These are phyloP conservation scores for Slavum lentiscoides DNA, from an alignment of 2,888 invertebrate genomes.

Conservation along the genomic window DNA sequence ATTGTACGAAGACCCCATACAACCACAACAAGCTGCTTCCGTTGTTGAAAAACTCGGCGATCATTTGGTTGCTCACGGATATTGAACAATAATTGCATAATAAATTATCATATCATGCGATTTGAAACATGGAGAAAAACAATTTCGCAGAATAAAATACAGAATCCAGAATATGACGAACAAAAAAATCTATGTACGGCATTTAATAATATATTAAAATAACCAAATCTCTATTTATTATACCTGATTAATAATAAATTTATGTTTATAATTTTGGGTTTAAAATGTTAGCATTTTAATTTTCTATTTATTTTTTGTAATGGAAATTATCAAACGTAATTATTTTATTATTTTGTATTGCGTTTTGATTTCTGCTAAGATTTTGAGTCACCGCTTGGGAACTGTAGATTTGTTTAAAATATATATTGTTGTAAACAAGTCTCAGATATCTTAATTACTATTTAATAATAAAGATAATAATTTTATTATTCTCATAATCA, in stretches of 20 bases:
- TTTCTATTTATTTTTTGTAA: conserved; percentile 49
- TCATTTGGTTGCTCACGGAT: conserved; percentile 95
- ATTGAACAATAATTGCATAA: conserved; percentile 64
- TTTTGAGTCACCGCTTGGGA: conserved; percentile 45
- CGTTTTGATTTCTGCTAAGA: conserved; percentile 33
- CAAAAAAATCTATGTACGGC: conserved; percentile 23
- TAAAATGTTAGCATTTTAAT: conserved; percentile 35
- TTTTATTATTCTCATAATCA: conserved; percentile 6
- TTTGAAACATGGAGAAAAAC: conserved; percentile 16
- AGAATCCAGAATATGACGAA: conserved; percentile 36
- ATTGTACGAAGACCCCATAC: conserved; percentile 93
- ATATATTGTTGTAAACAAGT: conserved; percentile 30
- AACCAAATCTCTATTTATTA: conserved; percentile 35
- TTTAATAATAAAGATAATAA: conserved; percentile 14
- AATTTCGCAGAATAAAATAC: conserved; percentile 10
- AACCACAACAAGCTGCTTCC: conserved; percentile 94
- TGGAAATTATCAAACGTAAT: conserved; percentile 24
- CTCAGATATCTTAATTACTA: conserved; percentile 27
- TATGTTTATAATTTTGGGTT: conserved; percentile 45
- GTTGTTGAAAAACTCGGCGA: conserved; percentile 97
- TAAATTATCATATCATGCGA: not conserved
- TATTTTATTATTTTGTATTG: conserved; percentile 44
- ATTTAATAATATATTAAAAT: conserved; percentile 48
- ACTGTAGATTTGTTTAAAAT: conserved; percentile 48
- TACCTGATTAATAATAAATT: conserved; percentile 3